These are phyloP conservation scores for Papilio glaucus DNA, from an alignment of 1,140 invertebrate genomes.

Conservation along the genomic window DNA sequence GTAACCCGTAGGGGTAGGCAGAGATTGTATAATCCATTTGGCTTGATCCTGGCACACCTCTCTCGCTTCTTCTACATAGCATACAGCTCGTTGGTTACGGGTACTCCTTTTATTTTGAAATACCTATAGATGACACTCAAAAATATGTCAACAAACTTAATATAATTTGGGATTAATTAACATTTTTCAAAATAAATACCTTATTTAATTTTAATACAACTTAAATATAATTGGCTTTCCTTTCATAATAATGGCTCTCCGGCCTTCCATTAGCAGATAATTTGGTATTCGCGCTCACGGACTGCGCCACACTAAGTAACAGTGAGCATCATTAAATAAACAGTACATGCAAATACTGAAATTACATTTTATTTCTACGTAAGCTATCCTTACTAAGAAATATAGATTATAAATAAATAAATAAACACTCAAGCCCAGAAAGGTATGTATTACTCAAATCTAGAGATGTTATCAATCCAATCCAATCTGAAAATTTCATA, in stretches of 20 bases:
- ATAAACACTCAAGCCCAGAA: background rate
- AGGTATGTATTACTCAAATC: no score
- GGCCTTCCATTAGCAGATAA: constrained; percentile 19
- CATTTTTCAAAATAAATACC: background rate
- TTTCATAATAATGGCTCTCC: background rate
- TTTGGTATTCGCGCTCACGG: constrained; percentile 30
- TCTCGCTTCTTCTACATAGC: no score
- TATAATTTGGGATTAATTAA: no score
- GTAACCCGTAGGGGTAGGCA: no score
- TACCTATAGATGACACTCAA: no score
- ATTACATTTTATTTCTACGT: background rate
- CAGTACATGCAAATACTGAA: background rate
- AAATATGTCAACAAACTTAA: no score
- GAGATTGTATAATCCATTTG: no score
- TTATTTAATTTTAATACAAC: background rate
- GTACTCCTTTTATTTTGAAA: no score
- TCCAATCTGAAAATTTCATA: no score
- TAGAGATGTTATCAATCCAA: no score
- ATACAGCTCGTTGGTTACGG: no score
- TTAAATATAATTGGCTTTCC: background rate
- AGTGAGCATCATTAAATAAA: background rate
- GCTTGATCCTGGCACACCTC: no score
- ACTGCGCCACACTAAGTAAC: background rate
- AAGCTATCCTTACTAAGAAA: background rate
- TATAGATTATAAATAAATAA: background rate